Percentiles rank a stretch among this genome's conserved stretches.
phyloP scores from a whole-genome alignment of 2,888 invertebrate species.

The Sinohyriopsis cumingii region DNA sequence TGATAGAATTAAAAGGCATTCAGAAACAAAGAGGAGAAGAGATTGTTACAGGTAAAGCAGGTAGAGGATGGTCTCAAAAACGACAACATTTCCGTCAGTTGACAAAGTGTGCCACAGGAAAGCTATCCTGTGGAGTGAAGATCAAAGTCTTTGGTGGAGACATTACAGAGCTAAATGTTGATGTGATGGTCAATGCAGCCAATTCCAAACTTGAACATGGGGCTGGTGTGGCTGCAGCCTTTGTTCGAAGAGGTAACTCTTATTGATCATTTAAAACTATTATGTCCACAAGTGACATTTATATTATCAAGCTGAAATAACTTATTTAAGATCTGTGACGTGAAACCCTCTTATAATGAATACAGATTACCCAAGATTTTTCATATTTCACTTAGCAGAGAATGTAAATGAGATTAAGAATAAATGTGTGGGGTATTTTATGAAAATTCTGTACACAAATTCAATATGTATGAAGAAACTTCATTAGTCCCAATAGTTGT shows the following conservation, averaged over 20 bases:
- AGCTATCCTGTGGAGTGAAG: slow-evolving; percentile 7
- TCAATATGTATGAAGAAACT: too few species aligned
- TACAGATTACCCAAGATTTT: too few species aligned
- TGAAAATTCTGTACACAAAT: too few species aligned
- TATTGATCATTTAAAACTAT: too few species aligned
- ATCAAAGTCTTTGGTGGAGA: slow-evolving; percentile 33
- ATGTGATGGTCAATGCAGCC: slow-evolving; percentile 43
- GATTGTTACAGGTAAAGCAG: slow-evolving; percentile 5
- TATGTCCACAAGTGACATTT: too few species aligned
- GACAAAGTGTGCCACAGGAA: slow-evolving; percentile 20
- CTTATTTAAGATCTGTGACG: too few species aligned
- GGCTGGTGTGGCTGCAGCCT: slow-evolving; percentile 37
- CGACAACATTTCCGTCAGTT: slow-evolving; percentile 3
- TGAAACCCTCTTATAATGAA: too few species aligned
- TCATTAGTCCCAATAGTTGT: too few species aligned
- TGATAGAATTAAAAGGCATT: slow-evolving; percentile 28
- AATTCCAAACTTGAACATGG: slow-evolving; percentile 33
- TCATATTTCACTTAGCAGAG: too few species aligned
- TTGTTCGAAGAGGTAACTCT: slow-evolving; percentile 32
- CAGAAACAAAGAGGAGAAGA: slow-evolving; percentile 13
- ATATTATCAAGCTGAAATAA: too few species aligned
- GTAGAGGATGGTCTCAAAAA: slow-evolving; percentile 10
- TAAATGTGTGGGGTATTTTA: too few species aligned
- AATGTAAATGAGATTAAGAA: too few species aligned
- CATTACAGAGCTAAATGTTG: slow-evolving; percentile 30